Evolutionary conservation across 2,888 invertebrate genomes (phyloP).

Genomic region (Polietes domitor): DNA sequence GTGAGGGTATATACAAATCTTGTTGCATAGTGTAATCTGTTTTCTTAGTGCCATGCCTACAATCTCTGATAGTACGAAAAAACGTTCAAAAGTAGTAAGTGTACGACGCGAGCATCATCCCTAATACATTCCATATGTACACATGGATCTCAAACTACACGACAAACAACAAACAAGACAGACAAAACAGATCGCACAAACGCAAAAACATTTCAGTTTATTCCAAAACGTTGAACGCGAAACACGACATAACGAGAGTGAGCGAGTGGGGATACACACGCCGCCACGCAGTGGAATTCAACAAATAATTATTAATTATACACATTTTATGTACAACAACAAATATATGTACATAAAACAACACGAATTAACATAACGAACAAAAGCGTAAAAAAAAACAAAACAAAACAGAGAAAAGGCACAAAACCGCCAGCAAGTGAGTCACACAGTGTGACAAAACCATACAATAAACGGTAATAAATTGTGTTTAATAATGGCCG

Average conservation of each 20-base stretch:
- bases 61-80: too few relatives aligned
- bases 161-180: slow-evolving; percentile 17
- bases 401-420: background rate
- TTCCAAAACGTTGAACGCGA: slow-evolving; percentile 72
- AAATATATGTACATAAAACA: background rate
- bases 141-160: background rate
- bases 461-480: slow-evolving; percentile 6
- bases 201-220: slow-evolving; percentile 71
- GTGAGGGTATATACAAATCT: too few relatives aligned
- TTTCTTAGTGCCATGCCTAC: too few relatives aligned
- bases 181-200: slow-evolving; percentile 43
- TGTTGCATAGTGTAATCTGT: too few relatives aligned
- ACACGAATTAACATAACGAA: background rate
- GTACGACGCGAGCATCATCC: background rate
- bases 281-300: background rate
- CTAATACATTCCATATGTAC: background rate
- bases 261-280: too few relatives aligned
- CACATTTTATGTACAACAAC: slow-evolving; percentile 1
- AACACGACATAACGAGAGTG: slow-evolving; percentile 62
- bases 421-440: background rate
- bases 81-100: too few relatives aligned
- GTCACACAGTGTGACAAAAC: slow-evolving; percentile 16
- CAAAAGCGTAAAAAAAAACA: too few relatives aligned
- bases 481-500: background rate
- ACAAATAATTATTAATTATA: slow-evolving; percentile 7